Conservation (phyloP, 64 coral and sea anemone species). For the Porites australiensis region DNA sequence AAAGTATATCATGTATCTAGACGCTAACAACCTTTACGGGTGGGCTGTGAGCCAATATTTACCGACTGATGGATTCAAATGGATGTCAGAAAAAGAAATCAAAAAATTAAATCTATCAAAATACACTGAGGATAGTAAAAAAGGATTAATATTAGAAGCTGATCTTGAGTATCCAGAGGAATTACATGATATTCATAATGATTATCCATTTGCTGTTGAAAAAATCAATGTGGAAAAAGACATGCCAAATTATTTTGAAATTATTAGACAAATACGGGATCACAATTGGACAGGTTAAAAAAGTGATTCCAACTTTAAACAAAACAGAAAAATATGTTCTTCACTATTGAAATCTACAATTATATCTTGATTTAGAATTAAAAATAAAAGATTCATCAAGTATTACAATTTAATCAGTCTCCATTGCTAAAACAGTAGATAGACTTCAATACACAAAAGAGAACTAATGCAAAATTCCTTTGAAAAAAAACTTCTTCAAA, state of each 20-base stretch:
- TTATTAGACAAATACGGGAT: not conserved
- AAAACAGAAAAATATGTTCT: not conserved
- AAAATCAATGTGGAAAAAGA: not conserved
- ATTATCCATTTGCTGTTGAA: not conserved
- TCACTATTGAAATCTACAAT: not conserved
- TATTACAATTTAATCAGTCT: not conserved
- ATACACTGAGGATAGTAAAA: too few species aligned
- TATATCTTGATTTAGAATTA: not conserved
- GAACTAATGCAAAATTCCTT: too few species aligned
- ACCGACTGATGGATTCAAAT: not conserved
- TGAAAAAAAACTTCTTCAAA: too few species aligned
- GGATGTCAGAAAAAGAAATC: slow-evolving; percentile 3
- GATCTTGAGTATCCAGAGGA: too few species aligned
- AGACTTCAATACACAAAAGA: not conserved
- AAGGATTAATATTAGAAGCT: too few species aligned
- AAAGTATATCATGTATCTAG: slow-evolving; percentile 17
- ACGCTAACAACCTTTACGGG: not conserved
- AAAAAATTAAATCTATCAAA: too few species aligned
- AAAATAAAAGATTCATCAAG: not conserved
- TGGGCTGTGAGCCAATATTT: slow-evolving; percentile 3
- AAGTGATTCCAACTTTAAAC: not conserved
- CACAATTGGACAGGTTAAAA: not conserved
- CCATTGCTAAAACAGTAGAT: not conserved
- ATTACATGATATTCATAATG: too few species aligned
- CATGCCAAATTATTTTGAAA: not conserved